Conservation (phyloP, 2,888 invertebrate species). For the Quadroppia sp. region DNA sequence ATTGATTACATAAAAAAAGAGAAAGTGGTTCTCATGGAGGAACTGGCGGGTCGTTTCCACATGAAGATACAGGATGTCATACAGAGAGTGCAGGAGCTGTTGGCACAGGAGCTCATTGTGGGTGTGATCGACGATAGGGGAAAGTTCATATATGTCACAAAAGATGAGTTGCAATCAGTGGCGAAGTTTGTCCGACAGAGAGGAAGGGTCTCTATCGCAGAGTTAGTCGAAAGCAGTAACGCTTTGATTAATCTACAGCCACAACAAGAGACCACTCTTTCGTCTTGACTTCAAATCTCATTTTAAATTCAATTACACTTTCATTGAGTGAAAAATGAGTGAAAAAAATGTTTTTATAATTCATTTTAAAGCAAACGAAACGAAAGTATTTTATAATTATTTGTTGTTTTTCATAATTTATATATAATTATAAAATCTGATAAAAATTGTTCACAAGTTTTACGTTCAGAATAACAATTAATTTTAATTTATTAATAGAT, state of each 20-base stretch:
- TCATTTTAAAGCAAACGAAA: too few species aligned
- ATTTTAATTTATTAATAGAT: too few species aligned
- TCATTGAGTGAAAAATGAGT: too few species aligned
- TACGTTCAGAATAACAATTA: too few species aligned
- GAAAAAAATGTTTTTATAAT: too few species aligned
- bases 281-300: neutral
- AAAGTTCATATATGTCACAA: slow-evolving; percentile 95
- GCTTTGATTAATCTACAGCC: slow-evolving; percentile 71
- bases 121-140: slow-evolving; percentile 97
- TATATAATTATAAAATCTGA: too few species aligned
- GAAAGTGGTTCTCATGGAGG: slow-evolving; percentile 90
- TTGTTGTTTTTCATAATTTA: too few species aligned
- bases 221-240: slow-evolving; percentile 91
- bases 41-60: slow-evolving; percentile 83
- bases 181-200: slow-evolving; percentile 92
- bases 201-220: slow-evolving; percentile 87
- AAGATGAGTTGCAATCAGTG: slow-evolving; percentile 81
- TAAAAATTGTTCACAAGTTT: too few species aligned
- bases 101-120: slow-evolving; percentile 75
- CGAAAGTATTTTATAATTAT: too few species aligned
- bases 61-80: slow-evolving; percentile 70
- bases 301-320: too few species aligned
- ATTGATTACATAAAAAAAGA: slow-evolving; percentile 78
- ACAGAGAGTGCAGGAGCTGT: slow-evolving; percentile 73
- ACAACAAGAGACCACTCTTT: neutral